Conservation (phyloP, 2,888 invertebrate genomes). For the Atrina japonica region DNA sequence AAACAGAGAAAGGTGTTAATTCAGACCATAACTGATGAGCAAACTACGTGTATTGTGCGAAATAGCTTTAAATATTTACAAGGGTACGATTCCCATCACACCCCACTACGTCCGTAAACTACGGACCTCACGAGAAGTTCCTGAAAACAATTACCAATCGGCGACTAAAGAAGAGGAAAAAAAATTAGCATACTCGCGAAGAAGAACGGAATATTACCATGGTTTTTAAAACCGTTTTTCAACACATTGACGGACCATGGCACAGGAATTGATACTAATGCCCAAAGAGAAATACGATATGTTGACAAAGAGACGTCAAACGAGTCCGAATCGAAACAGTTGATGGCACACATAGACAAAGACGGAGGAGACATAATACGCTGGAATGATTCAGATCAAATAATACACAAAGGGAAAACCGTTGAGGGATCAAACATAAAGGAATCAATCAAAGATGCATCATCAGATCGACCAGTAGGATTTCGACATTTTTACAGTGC, state of each 20-base stretch:
- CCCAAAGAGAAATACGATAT: not conserved
- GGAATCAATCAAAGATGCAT: not conserved
- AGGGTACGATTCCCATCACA: not conserved
- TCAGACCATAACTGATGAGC: slow-evolving; percentile 15
- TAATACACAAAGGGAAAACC: not conserved
- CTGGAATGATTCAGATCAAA: not conserved
- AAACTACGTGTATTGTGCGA: slow-evolving; percentile 15
- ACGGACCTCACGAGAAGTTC: not conserved
- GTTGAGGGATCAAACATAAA: slow-evolving; percentile 1
- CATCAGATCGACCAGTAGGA: too few relatives aligned
- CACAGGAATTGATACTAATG: not conserved
- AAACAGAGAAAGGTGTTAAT: slow-evolving; percentile 25
- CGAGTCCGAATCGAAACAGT: not conserved
- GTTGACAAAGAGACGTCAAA: not conserved
- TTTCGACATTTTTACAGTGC: too few relatives aligned
- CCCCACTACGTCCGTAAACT: not conserved
- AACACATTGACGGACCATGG: slow-evolving; percentile 1
- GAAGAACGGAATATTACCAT: not conserved
- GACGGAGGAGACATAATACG: not conserved
- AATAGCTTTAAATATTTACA: slow-evolving; percentile 21
- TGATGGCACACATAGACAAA: not conserved
- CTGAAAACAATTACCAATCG: not conserved
- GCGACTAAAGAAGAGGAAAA: not conserved
- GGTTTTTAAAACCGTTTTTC: not conserved
- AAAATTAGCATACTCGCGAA: too few relatives aligned